Evolutionary conservation across 2,113 vertebrate genomes (phyloP), one percentile per base, ranked within the genome.

Genomic region (Serinus canaria): DNA sequence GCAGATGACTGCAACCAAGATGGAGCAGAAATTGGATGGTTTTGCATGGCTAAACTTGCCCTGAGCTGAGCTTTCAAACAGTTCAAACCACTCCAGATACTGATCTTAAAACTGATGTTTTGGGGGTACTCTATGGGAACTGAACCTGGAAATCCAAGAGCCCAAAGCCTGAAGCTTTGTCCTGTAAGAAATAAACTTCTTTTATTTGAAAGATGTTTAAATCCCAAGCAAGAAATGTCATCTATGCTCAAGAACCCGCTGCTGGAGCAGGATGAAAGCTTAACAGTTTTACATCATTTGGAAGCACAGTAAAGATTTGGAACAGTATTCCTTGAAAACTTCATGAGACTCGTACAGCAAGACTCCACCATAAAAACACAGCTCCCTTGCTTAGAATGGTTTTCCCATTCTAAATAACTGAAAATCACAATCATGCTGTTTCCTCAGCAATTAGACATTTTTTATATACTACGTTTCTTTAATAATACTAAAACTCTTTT

Each of bases 391-490:
- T 90, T 60, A 70, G 56, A 93, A 81, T 68, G 52, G 83, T 64
- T 90, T 88, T 60, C 56, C 28, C 62, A 20, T 44, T 44, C 52
- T 74, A 70, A 90, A 67, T 92, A 94, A 86, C 93, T 92, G 87
- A 83, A 96, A 92, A 90, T 88, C 52, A 72, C 72, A 80, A 83
- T 90, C 79, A 74, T 60, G 77, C 83, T 90, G 88, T 94, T 96
- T 95, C 94, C 94, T 81, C 56, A 75, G 85, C 72, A 96, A 96
- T 95, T 95, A 93, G 86, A 50, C 53, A 78, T 93, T 96, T 95
- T 94, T 93, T 93, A 96, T 95, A 46, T 25, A 41, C 68, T 86
- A 47, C 7, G 33, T 96, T 96, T 96, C 90, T 94, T 95, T 91
- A 94, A 95, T 96, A 96, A 95, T 90, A 64, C 23, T 47, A 67